Base-by-base conservation (phyloP, 1,140 invertebrate species). In the Ips nitidus region DNA sequence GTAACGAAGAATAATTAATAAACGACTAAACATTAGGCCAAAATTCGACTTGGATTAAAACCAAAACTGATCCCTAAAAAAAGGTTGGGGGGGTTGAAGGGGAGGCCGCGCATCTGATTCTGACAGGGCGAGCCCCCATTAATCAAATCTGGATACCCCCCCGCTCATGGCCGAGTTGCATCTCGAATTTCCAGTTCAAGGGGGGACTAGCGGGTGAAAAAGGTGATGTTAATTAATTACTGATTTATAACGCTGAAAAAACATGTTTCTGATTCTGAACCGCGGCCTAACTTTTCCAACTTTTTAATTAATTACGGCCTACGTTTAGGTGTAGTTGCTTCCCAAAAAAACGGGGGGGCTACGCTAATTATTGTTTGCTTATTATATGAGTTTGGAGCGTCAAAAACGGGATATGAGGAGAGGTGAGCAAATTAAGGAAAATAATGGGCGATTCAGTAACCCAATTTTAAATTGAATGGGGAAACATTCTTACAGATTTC, bases 191-290 rank as follows among this genome's bases (percentile, higher is more conserved):
- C 22, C 22, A 22, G 22, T 22, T 22, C 22, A 22, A 22, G 22
- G 22, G 22, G 22, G 45, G 22, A 8, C 7, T 50, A 22, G 45
- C 45, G 45, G 45, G 45, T 6, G 45, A 50, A 22, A 50, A 50
- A 50, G 45, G 45, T 50, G 45, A 50, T 50, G 45, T 50, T 50
- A 50, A 50, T 50, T 50, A 50, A 50, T 50, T 50, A 50, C 45
- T 50, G 45, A 50, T 50, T 50, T 50, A 50, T 50, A 50, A 50
- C 45, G 45, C 22, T 50, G 22, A 50, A 50, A 50, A 50, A 50
- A 22, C 45, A 22, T 50, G 45, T 50, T 50, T 50, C 45, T 50
- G 45, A 50, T 50, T 8, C 45, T 50, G 45, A 50, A 50, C 7
- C 6, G 45, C 3, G 45, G 6, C 3, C 45, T 3, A 6, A 50